phyloP scores from a whole-genome alignment of 2,888 invertebrate species.

The Agriopis aurantiaria region DNA sequence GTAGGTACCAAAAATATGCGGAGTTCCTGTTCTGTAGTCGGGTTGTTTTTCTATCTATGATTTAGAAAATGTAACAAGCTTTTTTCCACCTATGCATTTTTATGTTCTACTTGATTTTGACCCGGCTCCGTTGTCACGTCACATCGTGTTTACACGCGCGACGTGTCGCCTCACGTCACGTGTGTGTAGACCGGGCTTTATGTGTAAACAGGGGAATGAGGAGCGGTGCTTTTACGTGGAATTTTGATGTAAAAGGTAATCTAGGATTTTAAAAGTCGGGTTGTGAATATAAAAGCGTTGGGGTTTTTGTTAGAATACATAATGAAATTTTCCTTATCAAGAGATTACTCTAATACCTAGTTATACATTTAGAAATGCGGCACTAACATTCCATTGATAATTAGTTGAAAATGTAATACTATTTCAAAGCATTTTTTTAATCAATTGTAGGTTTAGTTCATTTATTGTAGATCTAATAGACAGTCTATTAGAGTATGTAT shows the following conservation, averaged over 20 bases:
- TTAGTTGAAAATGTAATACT: no score
- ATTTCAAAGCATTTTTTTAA: no score
- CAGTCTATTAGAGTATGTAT: no score
- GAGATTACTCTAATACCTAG: no score
- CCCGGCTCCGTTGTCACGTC: slow-evolving; percentile 17
- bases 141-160: slow-evolving; percentile 31
- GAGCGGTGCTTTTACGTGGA: slow-evolving; percentile 18
- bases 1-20: no score
- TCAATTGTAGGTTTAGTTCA: no score
- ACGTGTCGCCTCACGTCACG: slow-evolving; percentile 29
- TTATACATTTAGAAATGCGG: no score
- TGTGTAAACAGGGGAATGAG: slow-evolving; percentile 30
- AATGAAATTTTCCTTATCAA: no score
- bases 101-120: background rate
- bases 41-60: background rate
- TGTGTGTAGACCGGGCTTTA: slow-evolving; percentile 30
- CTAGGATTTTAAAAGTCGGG: slow-evolving; percentile 19
- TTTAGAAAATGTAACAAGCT: background rate
- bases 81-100: slow-evolving; percentile 14
- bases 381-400: no score
- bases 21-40: background rate
- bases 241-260: slow-evolving; percentile 31
- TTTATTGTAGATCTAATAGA: no score
- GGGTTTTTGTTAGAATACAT: background rate
- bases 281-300: slow-evolving; percentile 24